These are phyloP conservation scores for Cochlearius cochlearius DNA, from an alignment of 2,113 vertebrate species.

Conservation along the genomic window DNA sequence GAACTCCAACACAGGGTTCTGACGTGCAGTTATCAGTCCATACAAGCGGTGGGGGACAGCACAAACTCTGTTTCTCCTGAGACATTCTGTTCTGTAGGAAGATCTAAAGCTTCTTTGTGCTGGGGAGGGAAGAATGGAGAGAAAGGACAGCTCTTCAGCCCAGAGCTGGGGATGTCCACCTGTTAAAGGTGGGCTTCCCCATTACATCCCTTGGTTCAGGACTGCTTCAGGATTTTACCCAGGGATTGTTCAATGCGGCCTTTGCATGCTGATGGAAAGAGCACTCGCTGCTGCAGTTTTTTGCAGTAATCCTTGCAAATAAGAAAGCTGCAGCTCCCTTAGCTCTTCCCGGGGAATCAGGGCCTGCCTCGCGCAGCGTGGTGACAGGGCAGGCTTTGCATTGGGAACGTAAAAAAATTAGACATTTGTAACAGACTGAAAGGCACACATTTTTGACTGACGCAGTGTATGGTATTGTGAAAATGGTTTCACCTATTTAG, in stretches of 20 bases:
- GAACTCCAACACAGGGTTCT: neutral
- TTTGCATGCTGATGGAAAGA: neutral
- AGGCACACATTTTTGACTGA: neutral
- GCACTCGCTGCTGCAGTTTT: neutral
- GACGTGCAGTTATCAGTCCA: neutral
- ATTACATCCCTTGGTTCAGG: neutral
- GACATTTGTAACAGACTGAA: neutral
- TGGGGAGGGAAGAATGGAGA: neutral
- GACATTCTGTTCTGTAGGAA: neutral
- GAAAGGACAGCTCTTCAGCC: neutral
- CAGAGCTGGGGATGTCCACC: neutral
- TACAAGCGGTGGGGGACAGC: neutral
- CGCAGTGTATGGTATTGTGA: neutral
- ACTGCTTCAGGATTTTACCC: neutral
- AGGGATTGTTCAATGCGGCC: neutral
- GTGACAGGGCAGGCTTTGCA: neutral
- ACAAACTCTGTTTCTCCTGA: neutral
- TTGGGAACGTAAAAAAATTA: neutral
- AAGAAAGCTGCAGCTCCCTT: neutral
- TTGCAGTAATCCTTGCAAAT: neutral
- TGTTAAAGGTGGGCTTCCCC: neutral
- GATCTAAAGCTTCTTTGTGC: neutral
- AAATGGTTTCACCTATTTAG: neutral
- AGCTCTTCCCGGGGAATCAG: neutral
- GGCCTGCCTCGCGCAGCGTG: neutral